phyloP scores from a whole-genome alignment of 2,113 vertebrate genomes.

The Numenius arquata region DNA sequence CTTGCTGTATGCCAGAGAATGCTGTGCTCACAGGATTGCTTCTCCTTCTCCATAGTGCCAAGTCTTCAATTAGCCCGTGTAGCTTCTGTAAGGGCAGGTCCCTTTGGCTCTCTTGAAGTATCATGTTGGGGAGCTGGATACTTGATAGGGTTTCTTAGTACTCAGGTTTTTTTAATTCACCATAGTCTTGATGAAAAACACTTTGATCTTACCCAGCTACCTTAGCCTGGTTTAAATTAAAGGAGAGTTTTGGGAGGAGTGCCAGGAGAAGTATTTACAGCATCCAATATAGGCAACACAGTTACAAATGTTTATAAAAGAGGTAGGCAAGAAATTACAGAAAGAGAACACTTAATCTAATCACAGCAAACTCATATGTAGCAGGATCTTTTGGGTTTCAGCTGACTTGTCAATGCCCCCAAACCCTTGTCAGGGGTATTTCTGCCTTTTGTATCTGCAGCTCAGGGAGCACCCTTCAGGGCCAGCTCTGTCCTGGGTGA shows the following conservation, averaged over 20 bases:
- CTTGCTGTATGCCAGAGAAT: not conserved
- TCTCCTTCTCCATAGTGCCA: not conserved
- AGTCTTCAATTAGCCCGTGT: not conserved
- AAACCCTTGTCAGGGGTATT: not conserved
- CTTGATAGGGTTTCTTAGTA: not conserved
- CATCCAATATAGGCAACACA: conserved; percentile 1
- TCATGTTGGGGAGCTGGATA: not conserved
- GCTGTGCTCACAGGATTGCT: not conserved
- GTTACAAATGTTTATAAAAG: conserved; percentile 44
- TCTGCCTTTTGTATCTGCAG: not conserved
- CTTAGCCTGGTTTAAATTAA: conserved; percentile 47
- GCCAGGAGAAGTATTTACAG: conserved; percentile 29
- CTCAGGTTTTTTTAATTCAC: not conserved
- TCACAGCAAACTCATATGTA: not conserved
- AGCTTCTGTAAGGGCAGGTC: not conserved
- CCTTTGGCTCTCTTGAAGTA: not conserved
- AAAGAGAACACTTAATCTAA: conserved; percentile 58
- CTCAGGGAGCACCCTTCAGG: not conserved
- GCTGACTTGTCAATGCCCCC: not conserved
- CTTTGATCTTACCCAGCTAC: conserved; percentile 10
- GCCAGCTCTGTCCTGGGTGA: not conserved
- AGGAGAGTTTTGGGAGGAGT: not conserved
- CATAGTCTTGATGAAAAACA: not conserved
- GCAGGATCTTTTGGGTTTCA: not conserved
- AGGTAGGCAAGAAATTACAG: conserved; percentile 8